phyloP scores from a whole-genome alignment of 2,797 vertebrate genomes.

The Zenarchopterus dispar region DNA sequence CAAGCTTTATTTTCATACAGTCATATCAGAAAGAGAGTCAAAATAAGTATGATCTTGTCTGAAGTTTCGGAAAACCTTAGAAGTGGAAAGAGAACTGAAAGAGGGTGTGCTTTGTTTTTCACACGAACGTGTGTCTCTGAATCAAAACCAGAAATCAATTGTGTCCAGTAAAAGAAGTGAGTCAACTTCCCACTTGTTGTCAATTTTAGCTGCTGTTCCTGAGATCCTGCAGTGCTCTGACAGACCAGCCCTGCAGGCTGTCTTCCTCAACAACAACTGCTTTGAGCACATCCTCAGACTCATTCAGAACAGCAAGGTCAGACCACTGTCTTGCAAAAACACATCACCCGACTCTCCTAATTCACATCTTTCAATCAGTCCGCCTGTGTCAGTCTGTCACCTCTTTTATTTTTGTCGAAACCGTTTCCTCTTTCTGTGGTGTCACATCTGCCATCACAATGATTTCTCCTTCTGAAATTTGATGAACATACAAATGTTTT shows the following conservation, averaged over 20 bases:
- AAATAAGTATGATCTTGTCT: too few relatives aligned
- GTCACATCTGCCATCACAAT: conserved; percentile 16
- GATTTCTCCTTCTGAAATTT: conserved; percentile 27
- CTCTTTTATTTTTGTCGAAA: conserved; percentile 13
- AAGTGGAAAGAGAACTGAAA: too few relatives aligned
- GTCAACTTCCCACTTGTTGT: conserved; percentile 27
- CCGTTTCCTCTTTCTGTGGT: conserved; percentile 23
- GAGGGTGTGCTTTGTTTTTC: too few relatives aligned
- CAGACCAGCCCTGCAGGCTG: conserved; percentile 91
- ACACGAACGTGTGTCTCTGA: not conserved
- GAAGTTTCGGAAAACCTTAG: too few relatives aligned
- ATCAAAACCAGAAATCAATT: conserved; percentile 13
- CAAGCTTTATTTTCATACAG: not conserved
- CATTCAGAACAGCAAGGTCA: conserved; percentile 98
- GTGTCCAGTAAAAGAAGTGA: conserved; percentile 13
- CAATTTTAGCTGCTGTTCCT: conserved; percentile 87
- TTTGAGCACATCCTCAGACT: conserved; percentile 97
- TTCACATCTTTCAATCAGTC: conserved; percentile 21
- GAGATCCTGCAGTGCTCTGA: conserved; percentile 94
- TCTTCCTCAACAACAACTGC: conserved; percentile 98
- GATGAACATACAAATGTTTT: not conserved
- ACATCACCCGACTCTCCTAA: conserved; percentile 10
- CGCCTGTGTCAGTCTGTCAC: conserved; percentile 28
- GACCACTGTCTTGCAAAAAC: conserved; percentile 37
- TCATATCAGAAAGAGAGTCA: too few relatives aligned